Evolutionary conservation across 2,113 vertebrate genomes (phyloP), one percentile per base, ranked within the genome.

Genomic region (Ptilorrhoa leucosticta): DNA sequence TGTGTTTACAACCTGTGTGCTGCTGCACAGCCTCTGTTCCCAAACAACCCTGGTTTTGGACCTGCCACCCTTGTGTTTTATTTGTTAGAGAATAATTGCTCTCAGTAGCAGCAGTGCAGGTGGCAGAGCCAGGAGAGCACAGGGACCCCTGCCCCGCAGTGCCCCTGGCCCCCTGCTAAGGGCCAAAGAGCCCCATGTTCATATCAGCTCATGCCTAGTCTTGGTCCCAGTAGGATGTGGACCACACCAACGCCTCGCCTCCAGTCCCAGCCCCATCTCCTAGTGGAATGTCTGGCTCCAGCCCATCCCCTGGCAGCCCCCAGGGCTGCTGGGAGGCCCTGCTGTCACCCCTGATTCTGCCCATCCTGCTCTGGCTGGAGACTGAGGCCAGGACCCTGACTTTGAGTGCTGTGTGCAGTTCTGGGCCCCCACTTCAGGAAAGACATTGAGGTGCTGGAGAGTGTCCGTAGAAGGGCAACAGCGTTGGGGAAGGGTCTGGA

Each of bases 121-220:
- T 47, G n/a, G 10, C 12, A 75, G 58, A n/a, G n/a, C 22, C 1
- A 0, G 47, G 40, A 63, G 22, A 39, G 22, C 48, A 54, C 6
- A 39, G 48, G 27, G 17, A 83, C 47, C 27, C 17, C 7, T 53
- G 27, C 13, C 31, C 13, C 0, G 0, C 56, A 31, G 39, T 13
- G 13, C 9, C 39, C 19, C 45, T 51, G 45, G 10, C 4, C 11
- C 33, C 33, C 28, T 33, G 54, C 44, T 20, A 68, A 45, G 39
- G 18, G 5, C 14, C 13, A 11, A 54, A 9, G 6, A 0, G 0
- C 35, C 42, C 35, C 50, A 40, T 16, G 35, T 10, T 26, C 24
- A 7, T 48, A 24, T 39, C 60, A 65, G 42, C 13, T 39, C 40
- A 19, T 15, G 40, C n/a, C 50, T 15, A 8, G 8, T 15, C 10